Evolutionary conservation across 2,113 vertebrate species (phyloP).

Genomic region (Microcebus murinus): DNA sequence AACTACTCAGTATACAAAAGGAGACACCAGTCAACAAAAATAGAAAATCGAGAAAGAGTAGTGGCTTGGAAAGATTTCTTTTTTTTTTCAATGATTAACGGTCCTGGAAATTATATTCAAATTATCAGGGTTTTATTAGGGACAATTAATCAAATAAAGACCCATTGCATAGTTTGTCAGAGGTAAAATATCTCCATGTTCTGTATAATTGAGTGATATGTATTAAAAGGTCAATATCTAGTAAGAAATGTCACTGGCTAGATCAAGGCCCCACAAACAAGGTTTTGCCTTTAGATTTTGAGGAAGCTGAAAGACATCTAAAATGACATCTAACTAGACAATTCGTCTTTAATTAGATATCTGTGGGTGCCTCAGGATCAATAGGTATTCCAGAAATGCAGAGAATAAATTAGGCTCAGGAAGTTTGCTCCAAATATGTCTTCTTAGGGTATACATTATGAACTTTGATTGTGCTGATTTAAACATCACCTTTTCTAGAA

Average conservation of each 20-base stretch:
- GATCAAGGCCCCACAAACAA: not conserved
- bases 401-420: conserved; percentile 67
- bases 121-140: not conserved
- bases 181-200: conserved; percentile 32
- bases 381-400: conserved; percentile 75
- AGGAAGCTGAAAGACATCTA: conserved; percentile 74
- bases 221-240: conserved; percentile 70
- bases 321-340: conserved; percentile 77
- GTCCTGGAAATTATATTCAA: not conserved
- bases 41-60: not conserved
- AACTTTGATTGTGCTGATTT: not conserved
- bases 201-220: not conserved
- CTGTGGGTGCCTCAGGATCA: conserved; percentile 65
- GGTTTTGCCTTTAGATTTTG: conserved; percentile 71
- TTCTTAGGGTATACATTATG: not conserved
- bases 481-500: conserved; percentile 33
- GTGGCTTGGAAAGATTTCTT: not conserved
- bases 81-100: not conserved
- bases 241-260: not conserved
- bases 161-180: conserved; percentile 16
- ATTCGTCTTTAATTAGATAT: conserved; percentile 76
- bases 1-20: not conserved
- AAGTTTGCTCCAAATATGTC: conserved; percentile 73
- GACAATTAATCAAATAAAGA: not conserved
- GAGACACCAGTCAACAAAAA: not conserved